Base-by-base conservation (phyloP, 2,113 vertebrate genomes). In the Microcebus tavaratra region DNA sequence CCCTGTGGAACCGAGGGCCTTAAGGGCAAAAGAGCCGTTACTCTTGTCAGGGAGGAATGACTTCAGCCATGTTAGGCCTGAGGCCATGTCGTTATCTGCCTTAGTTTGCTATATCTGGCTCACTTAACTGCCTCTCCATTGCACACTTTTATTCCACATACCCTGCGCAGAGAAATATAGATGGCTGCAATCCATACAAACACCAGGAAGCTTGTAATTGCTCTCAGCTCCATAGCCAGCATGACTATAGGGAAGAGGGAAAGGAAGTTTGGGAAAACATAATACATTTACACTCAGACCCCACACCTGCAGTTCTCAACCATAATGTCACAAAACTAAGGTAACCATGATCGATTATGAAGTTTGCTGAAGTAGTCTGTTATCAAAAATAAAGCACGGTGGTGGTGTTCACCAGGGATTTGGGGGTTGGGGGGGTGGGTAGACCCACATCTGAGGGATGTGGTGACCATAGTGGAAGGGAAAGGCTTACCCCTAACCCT, bases 41-140 rank as follows among this genome's bases (percentile, higher is more conserved):
- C 70, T 90, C 90, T 95, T 94, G 96, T 97, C 97, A 97, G 94
- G 97, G 87, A 95, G 94, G 92, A 93, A 90, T 85, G 96, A 88
- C 96, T 97, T 85, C 90, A 96, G 94, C 97, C 88, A 91, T 92
- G 97, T 90, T 67, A 55, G 86, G 96, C 97, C 96, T 5, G 57
- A 81, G 97, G 98, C 98, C 96, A 92, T 81, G 6, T 97, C 90
- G 55, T 90, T 97, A 95, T 81, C 97, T 90, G 92, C 95, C 97
- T 97, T 70, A 31, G 31, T 95, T 94, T 84, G 96, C 97, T 97
- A 80, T 97, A 96, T 97, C 93, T 90, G 89, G 96, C 97, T 96
- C 84, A 48, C 96, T 88, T 88, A 91, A 80, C 91, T 78, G 67
- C 86, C 97, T 94, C 85, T 65, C 73, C 96, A 88, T 34, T 86